phyloP scores from a whole-genome alignment of 2,113 vertebrate species.

The Zootoca vivipara region DNA sequence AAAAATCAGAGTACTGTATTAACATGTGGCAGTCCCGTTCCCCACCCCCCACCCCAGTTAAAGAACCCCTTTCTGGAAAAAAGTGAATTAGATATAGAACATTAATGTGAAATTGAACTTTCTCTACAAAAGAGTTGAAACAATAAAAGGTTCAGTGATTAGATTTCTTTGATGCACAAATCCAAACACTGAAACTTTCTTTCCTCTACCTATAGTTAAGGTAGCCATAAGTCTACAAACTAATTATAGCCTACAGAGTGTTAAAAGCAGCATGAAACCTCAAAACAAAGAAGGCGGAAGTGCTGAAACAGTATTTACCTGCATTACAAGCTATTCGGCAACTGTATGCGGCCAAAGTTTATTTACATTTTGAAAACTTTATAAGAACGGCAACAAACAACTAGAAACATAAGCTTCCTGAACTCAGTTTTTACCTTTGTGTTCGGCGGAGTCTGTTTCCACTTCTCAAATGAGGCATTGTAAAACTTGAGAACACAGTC shows the following conservation, averaged over 20 bases:
- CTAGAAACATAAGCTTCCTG: neutral
- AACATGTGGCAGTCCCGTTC: neutral
- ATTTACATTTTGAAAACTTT: neutral
- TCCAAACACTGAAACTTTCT: neutral
- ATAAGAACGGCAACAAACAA: neutral
- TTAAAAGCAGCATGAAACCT: conserved; percentile 4
- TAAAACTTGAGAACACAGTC: conserved; percentile 90
- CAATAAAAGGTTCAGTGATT: neutral
- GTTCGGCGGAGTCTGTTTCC: conserved; percentile 88
- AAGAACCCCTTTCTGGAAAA: too few species aligned
- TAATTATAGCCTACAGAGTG: neutral
- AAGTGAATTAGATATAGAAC: neutral
- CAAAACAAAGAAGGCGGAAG: conserved; percentile 23
- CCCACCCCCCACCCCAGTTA: neutral
- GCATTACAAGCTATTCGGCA: conserved; percentile 20
- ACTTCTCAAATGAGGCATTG: conserved; percentile 86
- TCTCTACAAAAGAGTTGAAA: neutral
- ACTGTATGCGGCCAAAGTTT: neutral
- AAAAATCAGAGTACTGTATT: neutral
- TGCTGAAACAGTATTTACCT: neutral
- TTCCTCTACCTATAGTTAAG: neutral
- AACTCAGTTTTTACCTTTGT: conserved; percentile 86
- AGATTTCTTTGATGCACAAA: neutral
- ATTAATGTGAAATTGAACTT: neutral
- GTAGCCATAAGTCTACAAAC: neutral